Conservation (phyloP, 64 coral and sea anemone genomes). For the Catalaphyllia jardinei region DNA sequence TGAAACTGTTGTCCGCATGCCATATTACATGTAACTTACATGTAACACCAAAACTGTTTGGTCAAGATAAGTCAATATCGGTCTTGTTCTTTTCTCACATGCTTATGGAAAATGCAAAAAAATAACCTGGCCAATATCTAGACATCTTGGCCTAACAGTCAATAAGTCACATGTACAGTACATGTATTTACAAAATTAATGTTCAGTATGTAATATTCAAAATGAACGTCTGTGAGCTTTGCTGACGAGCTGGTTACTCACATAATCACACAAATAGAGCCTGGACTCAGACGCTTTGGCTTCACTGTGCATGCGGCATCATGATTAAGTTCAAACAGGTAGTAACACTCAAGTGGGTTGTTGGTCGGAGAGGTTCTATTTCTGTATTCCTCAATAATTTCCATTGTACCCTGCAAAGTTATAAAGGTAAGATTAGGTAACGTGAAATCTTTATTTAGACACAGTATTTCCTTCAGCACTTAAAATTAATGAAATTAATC, state of each 20-base stretch:
- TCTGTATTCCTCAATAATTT: slow-evolving; percentile 58
- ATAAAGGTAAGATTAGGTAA: too few species aligned
- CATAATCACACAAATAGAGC: slow-evolving; percentile 77
- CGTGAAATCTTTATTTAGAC: too few species aligned
- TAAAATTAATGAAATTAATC: too few species aligned
- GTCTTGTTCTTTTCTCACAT: too few species aligned
- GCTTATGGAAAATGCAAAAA: too few species aligned
- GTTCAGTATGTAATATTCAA: background rate
- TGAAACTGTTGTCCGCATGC: too few species aligned
- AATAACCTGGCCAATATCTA: background rate
- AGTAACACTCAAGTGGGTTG: slow-evolving; percentile 52
- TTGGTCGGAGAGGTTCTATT: background rate
- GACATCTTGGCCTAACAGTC: background rate
- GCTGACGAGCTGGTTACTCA: background rate
- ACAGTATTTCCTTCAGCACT: too few species aligned
- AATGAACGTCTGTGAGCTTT: background rate
- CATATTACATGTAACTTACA: too few species aligned
- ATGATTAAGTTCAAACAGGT: slow-evolving; percentile 80
- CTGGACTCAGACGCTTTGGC: slow-evolving; percentile 60
- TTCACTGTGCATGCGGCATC: slow-evolving; percentile 61
- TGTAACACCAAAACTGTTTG: too few species aligned
- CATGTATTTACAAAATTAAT: too few species aligned
- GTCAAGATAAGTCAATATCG: too few species aligned
- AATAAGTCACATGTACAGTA: background rate
- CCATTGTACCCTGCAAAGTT: slow-evolving; percentile 27